A percentile compares a stretch with the other conserved stretches of the same genome.
These are phyloP conservation scores for Acleris holmiana DNA, from an alignment of 2,888 invertebrate genomes.

Conservation along the genomic window DNA sequence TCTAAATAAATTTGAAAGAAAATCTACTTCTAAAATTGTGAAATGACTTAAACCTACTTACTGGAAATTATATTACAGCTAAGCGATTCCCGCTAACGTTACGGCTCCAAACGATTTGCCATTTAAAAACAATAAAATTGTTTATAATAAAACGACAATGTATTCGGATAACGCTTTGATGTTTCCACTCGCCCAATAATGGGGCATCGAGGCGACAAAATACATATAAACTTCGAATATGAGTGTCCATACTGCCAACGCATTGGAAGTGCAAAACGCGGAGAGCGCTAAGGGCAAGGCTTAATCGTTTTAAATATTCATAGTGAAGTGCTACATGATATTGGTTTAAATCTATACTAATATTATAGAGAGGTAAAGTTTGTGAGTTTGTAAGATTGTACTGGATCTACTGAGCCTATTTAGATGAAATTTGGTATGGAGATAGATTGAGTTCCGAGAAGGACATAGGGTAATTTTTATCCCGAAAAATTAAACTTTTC, in stretches of 20 bases:
- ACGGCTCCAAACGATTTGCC: conserved; percentile 15
- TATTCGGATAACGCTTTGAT: conserved; percentile 9
- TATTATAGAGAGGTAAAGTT: no score
- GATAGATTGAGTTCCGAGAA: no score
- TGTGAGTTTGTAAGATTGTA: no score
- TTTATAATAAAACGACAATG: conserved; percentile 23
- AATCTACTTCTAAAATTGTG: no score
- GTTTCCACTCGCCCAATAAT: conserved; percentile 17
- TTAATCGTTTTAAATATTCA: not conserved
- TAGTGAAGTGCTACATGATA: no score
- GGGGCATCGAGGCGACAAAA: conserved; percentile 4
- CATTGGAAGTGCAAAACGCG: not conserved
- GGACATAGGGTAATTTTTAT: no score
- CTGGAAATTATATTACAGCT: conserved; percentile 30
- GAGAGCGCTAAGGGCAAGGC: not conserved
- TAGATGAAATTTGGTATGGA: no score
- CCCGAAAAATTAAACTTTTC: no score
- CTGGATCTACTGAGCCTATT: no score
- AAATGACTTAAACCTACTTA: not conserved
- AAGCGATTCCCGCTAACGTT: conserved; percentile 47
- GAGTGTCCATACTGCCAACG: not conserved
- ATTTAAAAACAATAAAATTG: conserved; percentile 31
- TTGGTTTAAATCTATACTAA: no score
- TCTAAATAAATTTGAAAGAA: no score
- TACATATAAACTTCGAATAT: conserved; percentile 18